Base-by-base conservation (phyloP, 1,140 invertebrate species). In the Paraescarpia echinospica region DNA sequence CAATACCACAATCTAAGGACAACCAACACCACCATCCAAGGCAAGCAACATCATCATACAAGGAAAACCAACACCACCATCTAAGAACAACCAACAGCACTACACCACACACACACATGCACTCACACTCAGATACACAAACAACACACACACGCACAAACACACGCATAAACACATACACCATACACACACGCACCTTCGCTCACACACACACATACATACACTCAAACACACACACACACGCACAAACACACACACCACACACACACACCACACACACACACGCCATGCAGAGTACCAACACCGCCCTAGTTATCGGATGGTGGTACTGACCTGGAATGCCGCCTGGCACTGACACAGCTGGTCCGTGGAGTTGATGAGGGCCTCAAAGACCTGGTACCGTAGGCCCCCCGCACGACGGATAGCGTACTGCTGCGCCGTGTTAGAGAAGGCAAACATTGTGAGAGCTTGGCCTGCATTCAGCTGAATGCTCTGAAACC, bases 391-490 rank as follows among this genome's bases (percentile, higher is more conserved):
- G n/a, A 95, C 93, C 14, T 94, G 94, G 92, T 94, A 96, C 22
- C 93, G 94, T 31, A 96, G 95, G 31, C 95, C 96, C 22, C 96
- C 96, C 6, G 95, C 95, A 89, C 95, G 94, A 91, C 95, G 92
- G 51, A 96, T 96, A 9, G 94, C 94, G 93, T 94, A 96, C 94
- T 96, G 96, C 93, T 96, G 95, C 34, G 95, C 95, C 18, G 95
- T 95, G 92, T 96, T 96, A 94, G 96, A 96, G 93, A 96, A 96
- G 1, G 95, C 95, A 94, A 96, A 96, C 90, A 95, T 95, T 51
- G 96, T 94, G 91, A 96, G 93, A 4, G 96, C 96, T 94, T 95
- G 95, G 0, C 95, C 95, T 41, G 95, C 95, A 41, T 94, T 94
- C n/a, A 96, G 92, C 35, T 94, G 93, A 51, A 95, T 95, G 35